Evolutionary conservation across 2,888 invertebrate species (phyloP).

Genomic region (Ganaspis brasiliensis): DNA sequence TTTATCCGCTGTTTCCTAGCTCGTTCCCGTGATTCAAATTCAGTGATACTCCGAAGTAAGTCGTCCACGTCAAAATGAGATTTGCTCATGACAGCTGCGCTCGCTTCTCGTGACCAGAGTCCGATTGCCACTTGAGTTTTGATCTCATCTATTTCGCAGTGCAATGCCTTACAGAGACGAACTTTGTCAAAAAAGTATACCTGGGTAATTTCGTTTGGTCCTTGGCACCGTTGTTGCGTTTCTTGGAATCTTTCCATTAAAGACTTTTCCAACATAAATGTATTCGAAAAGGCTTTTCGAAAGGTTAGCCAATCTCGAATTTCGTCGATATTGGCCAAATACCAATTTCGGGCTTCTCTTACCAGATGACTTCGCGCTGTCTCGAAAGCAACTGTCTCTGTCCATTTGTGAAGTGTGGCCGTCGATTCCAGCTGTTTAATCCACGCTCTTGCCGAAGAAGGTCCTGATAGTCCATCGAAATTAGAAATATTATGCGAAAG

Average conservation of each 20-base stretch:
- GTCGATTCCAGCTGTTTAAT: slow-evolving; percentile 2
- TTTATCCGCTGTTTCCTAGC: slow-evolving; percentile 6
- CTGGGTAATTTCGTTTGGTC: slow-evolving; percentile 33
- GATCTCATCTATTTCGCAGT: slow-evolving; percentile 24
- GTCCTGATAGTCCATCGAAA: slow-evolving; percentile 7
- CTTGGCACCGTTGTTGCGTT: slow-evolving; percentile 31
- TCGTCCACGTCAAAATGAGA: slow-evolving; percentile 29
- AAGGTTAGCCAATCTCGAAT: slow-evolving; percentile 52
- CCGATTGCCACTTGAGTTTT: slow-evolving; percentile 51
- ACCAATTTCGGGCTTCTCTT: slow-evolving; percentile 45
- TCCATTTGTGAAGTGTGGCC: slow-evolving; percentile 49
- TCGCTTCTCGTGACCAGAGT: slow-evolving; percentile 46
- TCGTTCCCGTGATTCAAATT: slow-evolving; percentile 21
- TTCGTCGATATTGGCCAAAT: slow-evolving; percentile 40
- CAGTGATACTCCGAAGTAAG: slow-evolving; percentile 26
- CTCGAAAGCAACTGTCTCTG: slow-evolving; percentile 47
- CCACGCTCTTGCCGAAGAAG: neutral
- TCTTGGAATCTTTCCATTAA: slow-evolving; percentile 17
- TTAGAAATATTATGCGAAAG: slow-evolving; percentile 3
- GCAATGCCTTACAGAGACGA: slow-evolving; percentile 49
- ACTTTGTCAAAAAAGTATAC: slow-evolving; percentile 54
- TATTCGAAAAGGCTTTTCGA: slow-evolving; percentile 28
- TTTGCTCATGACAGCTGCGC: slow-evolving; percentile 42
- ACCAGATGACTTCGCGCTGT: slow-evolving; percentile 53
- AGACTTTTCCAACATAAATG: slow-evolving; percentile 49